A percentile compares a stretch with the other conserved stretches of the same genome.
phyloP scores from a whole-genome alignment of 2,888 invertebrate species.

The Trichogramma dendrolimi region DNA sequence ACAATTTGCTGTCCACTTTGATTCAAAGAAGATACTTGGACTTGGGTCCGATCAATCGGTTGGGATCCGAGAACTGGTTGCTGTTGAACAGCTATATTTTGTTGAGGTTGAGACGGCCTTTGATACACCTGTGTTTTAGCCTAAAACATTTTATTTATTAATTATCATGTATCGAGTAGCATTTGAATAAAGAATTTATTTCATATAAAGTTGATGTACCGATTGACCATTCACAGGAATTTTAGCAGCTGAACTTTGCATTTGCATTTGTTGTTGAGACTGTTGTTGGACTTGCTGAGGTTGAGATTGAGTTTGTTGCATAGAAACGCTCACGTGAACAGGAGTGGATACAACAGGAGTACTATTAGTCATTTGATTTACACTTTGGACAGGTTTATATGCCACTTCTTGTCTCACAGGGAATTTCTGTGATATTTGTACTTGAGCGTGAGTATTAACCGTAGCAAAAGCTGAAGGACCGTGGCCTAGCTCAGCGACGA shows the following conservation, averaged over 20 bases:
- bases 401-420: slow-evolving; percentile 45
- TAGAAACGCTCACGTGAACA: slow-evolving; percentile 33
- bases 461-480: slow-evolving; percentile 47
- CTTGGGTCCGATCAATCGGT: too few species aligned
- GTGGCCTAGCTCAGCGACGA: slow-evolving; percentile 35
- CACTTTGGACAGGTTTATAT: slow-evolving; percentile 38
- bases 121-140: slow-evolving; percentile 31
- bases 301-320: slow-evolving; percentile 39
- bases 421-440: slow-evolving; percentile 49
- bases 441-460: slow-evolving; percentile 45
- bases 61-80: slow-evolving; percentile 22
- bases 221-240: slow-evolving; percentile 48
- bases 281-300: slow-evolving; percentile 28
- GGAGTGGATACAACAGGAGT: slow-evolving; percentile 42
- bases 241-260: slow-evolving; percentile 38
- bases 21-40: slow-evolving; percentile 14
- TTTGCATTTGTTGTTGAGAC: slow-evolving; percentile 32
- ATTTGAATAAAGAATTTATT: slow-evolving; percentile 32
- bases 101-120: slow-evolving; percentile 35
- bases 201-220: slow-evolving; percentile 34
- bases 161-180: not conserved
- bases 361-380: slow-evolving; percentile 33
- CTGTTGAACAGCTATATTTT: slow-evolving; percentile 22
- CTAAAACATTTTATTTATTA: slow-evolving; percentile 4
- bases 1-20: slow-evolving; percentile 3